Base-by-base conservation (phyloP, 2,888 invertebrate genomes). In the Biston betularia region DNA sequence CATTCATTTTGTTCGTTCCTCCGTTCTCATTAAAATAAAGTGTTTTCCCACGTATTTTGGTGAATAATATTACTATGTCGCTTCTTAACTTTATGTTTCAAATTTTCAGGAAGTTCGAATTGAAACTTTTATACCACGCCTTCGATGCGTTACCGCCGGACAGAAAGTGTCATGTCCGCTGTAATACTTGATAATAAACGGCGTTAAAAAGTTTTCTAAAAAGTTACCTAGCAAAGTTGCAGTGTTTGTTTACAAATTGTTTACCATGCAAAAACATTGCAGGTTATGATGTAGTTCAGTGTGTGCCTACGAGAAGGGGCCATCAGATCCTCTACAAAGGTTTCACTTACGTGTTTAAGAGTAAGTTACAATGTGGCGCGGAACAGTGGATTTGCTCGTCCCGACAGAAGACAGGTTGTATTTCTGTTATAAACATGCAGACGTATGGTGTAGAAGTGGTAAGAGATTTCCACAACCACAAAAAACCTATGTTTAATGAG, bases 371-470 rank as follows among this genome's bases (percentile, higher is more conserved):
- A 75, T 93, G 90, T 78, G 93, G 92, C 4, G 89, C 92, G 1
- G 92, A 93, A 68, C 93, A 93, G 77, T 92, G 93, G 92, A 88
- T 88, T 61, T 93, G 93, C 65, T 92, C 92, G 0, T 93, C 84
- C 69, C 81, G 90, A 38, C 93, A 92, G 76, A 92, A 90, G 83
- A 93, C 93, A 77, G 93, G 93, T 78, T 93, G 93, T 80, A 92
- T 93, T 78, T 92, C 91, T 8, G 81, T 89, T 58, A 93, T 93
- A 72, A 93, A 93, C 73, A 92, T 93, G 90, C 92, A 92, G 77
- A 84, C 87, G 0, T 87, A 84, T 69, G 92, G 93, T 35, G 90
- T 93, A 12, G 89, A 93, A 76, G 91, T 92, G 33, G 84, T 93
- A 40, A 84, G 93, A 72, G 93, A 92, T 69, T 90, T 92, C 68